These are phyloP conservation scores for Nephrocerus scutellatus DNA, from an alignment of 2,888 invertebrate species.

Conservation along the genomic window DNA sequence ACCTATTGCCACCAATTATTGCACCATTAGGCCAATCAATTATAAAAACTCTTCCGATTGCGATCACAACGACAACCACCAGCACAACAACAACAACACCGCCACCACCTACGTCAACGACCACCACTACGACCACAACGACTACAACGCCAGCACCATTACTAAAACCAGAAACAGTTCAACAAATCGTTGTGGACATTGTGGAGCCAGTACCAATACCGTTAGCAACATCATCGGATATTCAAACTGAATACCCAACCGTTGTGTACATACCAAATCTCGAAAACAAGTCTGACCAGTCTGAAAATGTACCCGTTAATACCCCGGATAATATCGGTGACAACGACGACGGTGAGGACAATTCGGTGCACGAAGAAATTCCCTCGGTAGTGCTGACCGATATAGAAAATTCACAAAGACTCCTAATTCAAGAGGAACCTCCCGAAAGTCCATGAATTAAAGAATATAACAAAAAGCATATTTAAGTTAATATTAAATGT, in stretches of 20 bases:
- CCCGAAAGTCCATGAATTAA: conserved; percentile 45
- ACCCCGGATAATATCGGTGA: not conserved
- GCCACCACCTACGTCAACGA: not conserved
- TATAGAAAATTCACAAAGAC: conserved; percentile 38
- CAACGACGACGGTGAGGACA: conserved; percentile 36
- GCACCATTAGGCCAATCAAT: conserved; percentile 32
- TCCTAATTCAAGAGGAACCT: conserved; percentile 44
- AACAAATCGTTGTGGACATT: conserved; percentile 1
- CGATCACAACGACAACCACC: conserved; percentile 21
- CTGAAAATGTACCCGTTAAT: conserved; percentile 4
- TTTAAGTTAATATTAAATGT: no score
- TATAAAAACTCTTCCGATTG: conserved; percentile 31
- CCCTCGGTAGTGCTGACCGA: conserved; percentile 32
- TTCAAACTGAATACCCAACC: conserved; percentile 42
- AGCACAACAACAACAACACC: conserved; percentile 10
- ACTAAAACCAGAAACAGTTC: not conserved
- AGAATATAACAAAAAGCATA: no score
- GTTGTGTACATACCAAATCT: conserved; percentile 40
- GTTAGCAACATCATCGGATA: conserved; percentile 23
- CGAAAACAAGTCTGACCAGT: conserved; percentile 26
- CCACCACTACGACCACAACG: conserved; percentile 10
- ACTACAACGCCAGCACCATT: conserved; percentile 6
- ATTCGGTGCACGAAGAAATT: conserved; percentile 44
- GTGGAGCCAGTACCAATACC: conserved; percentile 16
- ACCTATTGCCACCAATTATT: conserved; percentile 37